A percentile compares a stretch with the other conserved stretches of the same genome.
Conservation (phyloP, 2,113 vertebrate genomes). For the Nannospalax galili region DNA sequence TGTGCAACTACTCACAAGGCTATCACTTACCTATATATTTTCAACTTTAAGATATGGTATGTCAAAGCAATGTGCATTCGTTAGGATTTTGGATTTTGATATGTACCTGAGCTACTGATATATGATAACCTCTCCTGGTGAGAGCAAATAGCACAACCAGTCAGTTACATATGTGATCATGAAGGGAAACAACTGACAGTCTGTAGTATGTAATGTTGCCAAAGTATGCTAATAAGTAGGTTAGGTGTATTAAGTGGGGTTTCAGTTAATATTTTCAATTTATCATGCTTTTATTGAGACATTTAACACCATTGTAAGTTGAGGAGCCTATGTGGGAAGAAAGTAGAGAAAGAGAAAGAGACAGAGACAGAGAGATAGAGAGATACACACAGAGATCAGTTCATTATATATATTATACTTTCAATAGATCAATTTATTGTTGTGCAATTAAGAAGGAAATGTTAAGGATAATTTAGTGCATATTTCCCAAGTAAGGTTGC, state of each 20-base stretch:
- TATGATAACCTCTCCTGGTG: background rate
- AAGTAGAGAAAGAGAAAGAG: background rate
- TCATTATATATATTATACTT: background rate
- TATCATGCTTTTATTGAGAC: background rate
- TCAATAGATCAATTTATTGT: background rate
- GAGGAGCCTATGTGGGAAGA: background rate
- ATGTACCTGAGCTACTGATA: background rate
- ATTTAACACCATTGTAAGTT: background rate
- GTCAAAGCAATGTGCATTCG: background rate
- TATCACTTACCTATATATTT: background rate
- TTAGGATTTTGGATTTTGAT: background rate
- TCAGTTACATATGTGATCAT: background rate
- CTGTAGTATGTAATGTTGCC: too few relatives aligned
- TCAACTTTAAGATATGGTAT: background rate
- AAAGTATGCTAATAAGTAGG: background rate
- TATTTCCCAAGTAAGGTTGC: background rate
- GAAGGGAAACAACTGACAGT: background rate
- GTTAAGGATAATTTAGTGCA: slow-evolving; percentile 1
- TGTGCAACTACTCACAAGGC: background rate
- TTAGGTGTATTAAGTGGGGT: background rate
- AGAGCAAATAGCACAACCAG: too few relatives aligned
- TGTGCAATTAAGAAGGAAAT: slow-evolving; percentile 9
- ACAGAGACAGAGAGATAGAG: background rate
- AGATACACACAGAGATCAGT: background rate
- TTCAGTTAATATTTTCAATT: background rate